These are phyloP conservation scores for Neolamprologus variostigma DNA, from an alignment of 2,113 vertebrate species.

Conservation along the genomic window DNA sequence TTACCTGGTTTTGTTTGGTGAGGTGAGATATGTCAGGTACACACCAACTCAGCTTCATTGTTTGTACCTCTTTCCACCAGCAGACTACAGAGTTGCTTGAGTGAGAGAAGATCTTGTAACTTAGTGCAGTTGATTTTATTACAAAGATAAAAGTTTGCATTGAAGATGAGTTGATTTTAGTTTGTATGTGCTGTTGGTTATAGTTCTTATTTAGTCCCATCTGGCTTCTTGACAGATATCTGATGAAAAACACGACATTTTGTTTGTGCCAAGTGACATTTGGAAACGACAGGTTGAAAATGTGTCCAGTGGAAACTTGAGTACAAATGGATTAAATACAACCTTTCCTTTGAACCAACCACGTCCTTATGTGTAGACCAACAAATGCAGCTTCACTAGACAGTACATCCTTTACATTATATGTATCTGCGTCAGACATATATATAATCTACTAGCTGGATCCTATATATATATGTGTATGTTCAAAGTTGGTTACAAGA, in stretches of 20 bases:
- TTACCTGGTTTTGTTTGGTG: not conserved
- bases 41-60: not conserved
- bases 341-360: not conserved
- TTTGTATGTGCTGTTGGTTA: not conserved
- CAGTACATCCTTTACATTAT: not conserved
- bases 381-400: not conserved
- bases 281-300: not conserved
- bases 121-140: not conserved
- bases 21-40: not conserved
- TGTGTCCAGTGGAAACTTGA: not conserved
- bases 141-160: not conserved
- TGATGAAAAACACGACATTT: accelerated
- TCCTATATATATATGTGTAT: accelerated
- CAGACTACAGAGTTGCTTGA: not conserved
- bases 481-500: not conserved
- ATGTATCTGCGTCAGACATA: not conserved
- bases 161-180: not conserved
- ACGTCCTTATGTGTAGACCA: not conserved
- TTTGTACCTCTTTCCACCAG: not conserved
- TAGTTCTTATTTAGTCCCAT: not conserved
- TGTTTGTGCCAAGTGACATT: not conserved
- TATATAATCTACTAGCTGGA: not conserved
- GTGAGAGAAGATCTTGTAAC: not conserved
- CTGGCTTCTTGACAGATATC: not conserved
- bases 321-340: not conserved